Evolutionary conservation across 2,888 invertebrate genomes (phyloP).

Genomic region (Schrankia costaestrigalis): DNA sequence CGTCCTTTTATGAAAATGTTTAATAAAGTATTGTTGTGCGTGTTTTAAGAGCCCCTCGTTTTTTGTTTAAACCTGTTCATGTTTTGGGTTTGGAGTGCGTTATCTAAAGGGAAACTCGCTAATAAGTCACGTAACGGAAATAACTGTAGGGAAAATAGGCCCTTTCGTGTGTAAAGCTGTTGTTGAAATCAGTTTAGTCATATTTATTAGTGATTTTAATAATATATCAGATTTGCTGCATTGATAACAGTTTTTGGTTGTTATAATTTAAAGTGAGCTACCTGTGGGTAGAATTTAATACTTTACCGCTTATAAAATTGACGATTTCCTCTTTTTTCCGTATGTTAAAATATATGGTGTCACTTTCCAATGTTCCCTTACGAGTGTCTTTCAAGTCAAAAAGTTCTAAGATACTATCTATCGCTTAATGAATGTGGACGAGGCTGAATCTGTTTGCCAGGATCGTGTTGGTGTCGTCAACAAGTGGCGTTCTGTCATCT

Average conservation of each 20-base stretch:
- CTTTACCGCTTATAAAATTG: too few species aligned
- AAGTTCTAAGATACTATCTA: too few species aligned
- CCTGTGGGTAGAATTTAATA: too few species aligned
- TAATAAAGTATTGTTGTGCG: constrained; percentile 9
- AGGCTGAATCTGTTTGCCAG: too few species aligned
- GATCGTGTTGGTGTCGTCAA: too few species aligned
- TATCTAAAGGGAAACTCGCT: constrained; percentile 29
- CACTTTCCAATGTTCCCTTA: too few species aligned
- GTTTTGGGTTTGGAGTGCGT: constrained; percentile 38
- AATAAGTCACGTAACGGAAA: constrained; percentile 32
- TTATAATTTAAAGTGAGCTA: constrained; percentile 9
- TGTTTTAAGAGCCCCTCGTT: constrained; percentile 5
- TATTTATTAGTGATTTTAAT: constrained; percentile 20
- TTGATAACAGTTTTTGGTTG: constrained; percentile 17
- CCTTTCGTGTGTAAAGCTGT: constrained; percentile 13
- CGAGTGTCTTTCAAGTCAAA: too few species aligned
- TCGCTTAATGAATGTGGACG: too few species aligned
- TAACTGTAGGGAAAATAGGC: constrained; percentile 19
- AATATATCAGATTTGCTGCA: constrained; percentile 17
- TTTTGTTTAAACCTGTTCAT: constrained; percentile 34
- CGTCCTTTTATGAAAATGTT: too few species aligned
- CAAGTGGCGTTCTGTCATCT: too few species aligned
- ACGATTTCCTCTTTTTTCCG: too few species aligned
- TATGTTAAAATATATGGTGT: too few species aligned
- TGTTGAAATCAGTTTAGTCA: constrained; percentile 18